Evolutionary conservation across 2,797 vertebrate genomes (phyloP).

Genomic region (Platyrinchus mystaceus): DNA sequence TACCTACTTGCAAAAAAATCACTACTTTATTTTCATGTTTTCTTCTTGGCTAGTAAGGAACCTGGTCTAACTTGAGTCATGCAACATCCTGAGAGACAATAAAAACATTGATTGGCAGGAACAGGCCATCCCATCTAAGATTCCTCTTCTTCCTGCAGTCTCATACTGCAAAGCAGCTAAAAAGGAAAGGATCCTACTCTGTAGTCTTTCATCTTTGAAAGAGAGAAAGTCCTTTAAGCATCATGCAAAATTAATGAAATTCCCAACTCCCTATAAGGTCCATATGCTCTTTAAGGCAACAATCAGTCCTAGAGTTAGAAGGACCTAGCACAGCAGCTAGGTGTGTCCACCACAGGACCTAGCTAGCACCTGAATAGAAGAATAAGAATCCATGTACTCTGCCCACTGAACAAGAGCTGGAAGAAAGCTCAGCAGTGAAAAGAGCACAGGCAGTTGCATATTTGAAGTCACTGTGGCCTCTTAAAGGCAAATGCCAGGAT

Average conservation of each 20-base stretch:
- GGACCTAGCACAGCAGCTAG: background rate
- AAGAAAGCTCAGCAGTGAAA: background rate
- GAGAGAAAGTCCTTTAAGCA: background rate
- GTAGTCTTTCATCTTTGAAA: background rate
- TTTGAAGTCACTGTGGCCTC: background rate
- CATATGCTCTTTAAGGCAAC: background rate
- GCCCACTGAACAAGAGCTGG: background rate
- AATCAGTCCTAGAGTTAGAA: background rate
- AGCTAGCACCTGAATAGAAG: background rate
- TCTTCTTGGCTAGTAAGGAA: background rate
- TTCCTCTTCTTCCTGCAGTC: background rate
- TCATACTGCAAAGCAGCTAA: background rate
- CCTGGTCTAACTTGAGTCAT: background rate
- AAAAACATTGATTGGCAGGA: background rate
- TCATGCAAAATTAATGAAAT: background rate
- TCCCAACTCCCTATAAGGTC: background rate
- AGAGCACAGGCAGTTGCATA: background rate
- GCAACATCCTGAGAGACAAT: background rate
- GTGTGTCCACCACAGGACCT: too few species aligned
- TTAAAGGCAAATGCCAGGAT: background rate
- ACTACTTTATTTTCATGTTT: background rate
- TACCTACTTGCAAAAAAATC: background rate
- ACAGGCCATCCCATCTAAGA: background rate
- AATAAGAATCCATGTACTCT: rapidly evolving
- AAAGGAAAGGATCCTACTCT: background rate